phyloP scores from a whole-genome alignment of 30 jellyfish, hydroid and myxozoan genomes.

The Chrysaora quinquecirrha region DNA sequence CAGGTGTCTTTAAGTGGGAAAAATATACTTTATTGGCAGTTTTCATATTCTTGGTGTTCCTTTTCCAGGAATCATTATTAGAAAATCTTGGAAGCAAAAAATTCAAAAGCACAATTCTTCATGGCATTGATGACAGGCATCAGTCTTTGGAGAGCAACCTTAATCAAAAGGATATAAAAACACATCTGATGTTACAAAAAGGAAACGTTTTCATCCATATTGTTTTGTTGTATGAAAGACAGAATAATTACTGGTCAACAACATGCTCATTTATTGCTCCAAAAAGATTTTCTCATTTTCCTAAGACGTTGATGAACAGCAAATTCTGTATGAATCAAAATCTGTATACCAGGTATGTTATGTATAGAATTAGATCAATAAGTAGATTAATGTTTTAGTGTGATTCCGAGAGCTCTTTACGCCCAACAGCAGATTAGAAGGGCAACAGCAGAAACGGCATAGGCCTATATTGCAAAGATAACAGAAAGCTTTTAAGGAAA shows the following conservation, averaged over 20 bases:
- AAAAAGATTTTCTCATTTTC: background rate
- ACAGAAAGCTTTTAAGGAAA: background rate
- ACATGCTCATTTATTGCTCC: constrained; percentile 14
- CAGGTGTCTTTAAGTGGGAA: background rate
- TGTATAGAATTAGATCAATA: background rate
- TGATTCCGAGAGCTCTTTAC: background rate
- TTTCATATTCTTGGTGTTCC: too few species aligned
- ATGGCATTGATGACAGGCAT: constrained; percentile 36
- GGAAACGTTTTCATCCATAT: constrained; percentile 8
- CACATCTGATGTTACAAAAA: constrained; percentile 23
- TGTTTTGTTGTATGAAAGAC: constrained; percentile 27
- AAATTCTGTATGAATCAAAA: constrained; percentile 44
- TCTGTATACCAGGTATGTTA: constrained; percentile 15
- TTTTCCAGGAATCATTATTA: constrained; percentile 30
- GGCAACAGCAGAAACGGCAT: background rate
- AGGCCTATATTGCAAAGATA: background rate
- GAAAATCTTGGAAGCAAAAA: background rate
- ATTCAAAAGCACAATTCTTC: constrained; percentile 25
- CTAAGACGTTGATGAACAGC: background rate
- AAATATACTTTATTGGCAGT: too few species aligned
- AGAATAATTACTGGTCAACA: constrained; percentile 25
- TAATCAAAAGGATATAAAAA: background rate
- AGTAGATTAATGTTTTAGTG: background rate
- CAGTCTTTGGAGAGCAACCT: constrained; percentile 10
- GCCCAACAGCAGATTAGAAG: background rate